Conservation (phyloP, 2,888 invertebrate genomes). For the Exephanes ischioxanthus region DNA sequence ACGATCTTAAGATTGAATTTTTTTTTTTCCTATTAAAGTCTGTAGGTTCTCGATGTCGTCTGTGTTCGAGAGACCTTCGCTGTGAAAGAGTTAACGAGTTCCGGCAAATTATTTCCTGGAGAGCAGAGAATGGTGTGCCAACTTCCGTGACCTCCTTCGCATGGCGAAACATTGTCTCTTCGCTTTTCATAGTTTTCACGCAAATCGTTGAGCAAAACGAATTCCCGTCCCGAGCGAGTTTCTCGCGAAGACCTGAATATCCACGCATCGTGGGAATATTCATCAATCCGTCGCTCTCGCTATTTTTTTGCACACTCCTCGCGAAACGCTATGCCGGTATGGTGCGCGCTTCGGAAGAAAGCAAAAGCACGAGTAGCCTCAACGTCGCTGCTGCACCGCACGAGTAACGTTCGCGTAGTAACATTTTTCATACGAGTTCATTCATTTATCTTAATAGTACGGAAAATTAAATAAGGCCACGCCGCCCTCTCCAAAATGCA, state of each 20-base stretch:
- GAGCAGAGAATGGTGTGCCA: neutral
- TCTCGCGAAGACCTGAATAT: conserved; percentile 36
- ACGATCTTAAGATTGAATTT: neutral
- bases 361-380: neutral
- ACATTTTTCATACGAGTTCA: neutral
- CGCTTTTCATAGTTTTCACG: conserved; percentile 33
- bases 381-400: neutral
- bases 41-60: neutral
- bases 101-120: neutral
- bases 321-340: neutral
- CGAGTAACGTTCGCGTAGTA: neutral
- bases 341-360: neutral
- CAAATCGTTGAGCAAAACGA: conserved; percentile 16
- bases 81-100: neutral
- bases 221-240: conserved; percentile 22
- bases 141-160: conserved; percentile 45
- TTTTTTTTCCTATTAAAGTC: neutral
- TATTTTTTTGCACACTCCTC: conserved; percentile 24
- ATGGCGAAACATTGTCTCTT: conserved; percentile 48
- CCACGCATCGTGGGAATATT: conserved; percentile 49
- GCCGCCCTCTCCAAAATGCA: no score
- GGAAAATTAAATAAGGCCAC: neutral
- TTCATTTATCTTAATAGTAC: neutral
- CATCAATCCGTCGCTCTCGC: conserved; percentile 40
- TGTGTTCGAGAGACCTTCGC: neutral